Base-by-base conservation (phyloP, 2,888 invertebrate genomes). In the Lumbricus terrestris region DNA sequence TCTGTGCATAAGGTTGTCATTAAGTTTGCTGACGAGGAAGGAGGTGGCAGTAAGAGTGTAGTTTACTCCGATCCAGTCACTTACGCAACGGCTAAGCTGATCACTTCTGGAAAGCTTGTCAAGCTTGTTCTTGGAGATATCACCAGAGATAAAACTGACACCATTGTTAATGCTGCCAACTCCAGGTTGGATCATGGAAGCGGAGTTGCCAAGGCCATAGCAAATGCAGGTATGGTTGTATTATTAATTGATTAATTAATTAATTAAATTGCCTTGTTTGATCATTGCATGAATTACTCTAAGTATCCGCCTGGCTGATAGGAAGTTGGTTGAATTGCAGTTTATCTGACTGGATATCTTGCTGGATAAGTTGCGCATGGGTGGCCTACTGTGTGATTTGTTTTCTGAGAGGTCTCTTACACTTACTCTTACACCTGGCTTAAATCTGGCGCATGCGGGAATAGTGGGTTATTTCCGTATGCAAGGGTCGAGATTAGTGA, bases 81-180 rank as follows among this genome's bases (percentile, higher is more conserved):
- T 33, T 47, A 42, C 20, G 47, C 33, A 38, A 47, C 38, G 20
- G 88, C 88, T 47, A 23, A 47, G 42, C 40, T 38, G 4, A 13
- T 3, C 13, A 20, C 35, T 85, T 40, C 88, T 18, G 88, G 88
- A 38, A 88, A 40, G 42, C 0, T 90, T n/a, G 20, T 90, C 8
- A 90, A 90, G 90, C 37, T 90, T n/a, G 33, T 90, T n/a, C n/a
- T 90, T 29, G 90, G 90, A 18, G 90, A 90, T 82, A 83, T 90
- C 85, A 82, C 83, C 38, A 82, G 40, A n/a, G 38, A 90, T 37
- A 37, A 38, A 20, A 83, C 83, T 23, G 90, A 90, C 85, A 82
- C 83, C 6, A n/a, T 90, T n/a, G 83, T 90, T 33, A 83, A 83
- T 34, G 90, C 83, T 18, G 83, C 82, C 82, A 90, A 82, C n/a